phyloP scores from a whole-genome alignment of 2,888 invertebrate genomes.

The Pachydiplax longipennis region DNA sequence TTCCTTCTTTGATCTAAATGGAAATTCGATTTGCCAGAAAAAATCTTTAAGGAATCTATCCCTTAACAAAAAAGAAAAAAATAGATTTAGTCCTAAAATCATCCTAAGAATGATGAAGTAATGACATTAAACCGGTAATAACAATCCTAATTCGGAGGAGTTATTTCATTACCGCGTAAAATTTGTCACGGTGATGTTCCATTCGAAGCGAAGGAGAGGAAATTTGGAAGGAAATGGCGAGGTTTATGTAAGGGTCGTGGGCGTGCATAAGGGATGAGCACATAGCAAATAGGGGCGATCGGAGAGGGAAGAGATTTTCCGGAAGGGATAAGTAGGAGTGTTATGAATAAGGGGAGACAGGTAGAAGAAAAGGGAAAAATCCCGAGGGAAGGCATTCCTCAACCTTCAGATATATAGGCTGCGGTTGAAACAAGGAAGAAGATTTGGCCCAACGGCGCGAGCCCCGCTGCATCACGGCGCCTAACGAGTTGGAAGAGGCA shows the following conservation, averaged over 20 bases:
- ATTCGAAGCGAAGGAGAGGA: neutral
- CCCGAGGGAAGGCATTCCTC: neutral
- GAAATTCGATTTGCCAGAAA: too few relatives aligned
- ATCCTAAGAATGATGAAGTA: too few relatives aligned
- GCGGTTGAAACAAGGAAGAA: neutral
- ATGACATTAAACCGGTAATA: too few relatives aligned
- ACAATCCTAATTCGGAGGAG: too few relatives aligned
- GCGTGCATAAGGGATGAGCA: neutral
- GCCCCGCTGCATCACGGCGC: neutral
- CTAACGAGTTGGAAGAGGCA: conserved; percentile 9
- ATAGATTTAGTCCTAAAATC: too few relatives aligned
- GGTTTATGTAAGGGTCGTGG: neutral
- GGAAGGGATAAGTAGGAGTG: neutral
- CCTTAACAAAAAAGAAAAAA: too few relatives aligned
- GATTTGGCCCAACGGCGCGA: neutral
- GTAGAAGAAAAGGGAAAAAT: neutral
- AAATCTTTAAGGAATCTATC: too few relatives aligned
- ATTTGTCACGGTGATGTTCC: too few relatives aligned
- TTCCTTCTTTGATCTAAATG: too few relatives aligned
- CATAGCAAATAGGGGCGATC: neutral
- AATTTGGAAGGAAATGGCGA: neutral
- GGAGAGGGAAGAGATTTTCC: neutral
- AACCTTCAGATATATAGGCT: neutral
- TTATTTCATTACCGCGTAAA: too few relatives aligned
- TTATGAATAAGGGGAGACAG: neutral